These are phyloP conservation scores for Hippopotamyrus pictus DNA, from an alignment of 2,797 vertebrate species.

Conservation along the genomic window DNA sequence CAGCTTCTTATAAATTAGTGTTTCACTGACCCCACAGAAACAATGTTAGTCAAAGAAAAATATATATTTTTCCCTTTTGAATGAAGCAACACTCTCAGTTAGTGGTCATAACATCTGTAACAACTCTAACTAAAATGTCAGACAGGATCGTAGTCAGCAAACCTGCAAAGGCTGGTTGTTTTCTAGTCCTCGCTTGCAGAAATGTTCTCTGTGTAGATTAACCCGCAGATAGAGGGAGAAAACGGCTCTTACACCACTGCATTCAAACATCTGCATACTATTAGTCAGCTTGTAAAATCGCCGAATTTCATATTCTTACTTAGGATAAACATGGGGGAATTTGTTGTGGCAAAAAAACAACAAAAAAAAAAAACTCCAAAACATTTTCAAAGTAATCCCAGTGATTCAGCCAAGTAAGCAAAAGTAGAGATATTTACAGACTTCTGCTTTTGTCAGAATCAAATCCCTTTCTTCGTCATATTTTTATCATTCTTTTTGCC, in stretches of 20 bases:
- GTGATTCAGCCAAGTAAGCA: neutral
- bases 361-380: neutral
- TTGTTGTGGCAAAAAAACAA: neutral
- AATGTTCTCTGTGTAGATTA: neutral
- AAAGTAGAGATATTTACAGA: neutral
- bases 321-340: neutral
- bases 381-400: neutral
- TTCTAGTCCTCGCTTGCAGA: neutral
- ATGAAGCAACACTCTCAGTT: neutral
- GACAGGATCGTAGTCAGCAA: too few relatives aligned
- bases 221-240: neutral
- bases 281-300: neutral
- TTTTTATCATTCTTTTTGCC: neutral
- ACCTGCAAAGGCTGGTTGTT: neutral
- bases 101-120: neutral
- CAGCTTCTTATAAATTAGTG: neutral
- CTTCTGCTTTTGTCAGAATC: conserved; percentile 5
- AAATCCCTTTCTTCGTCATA: neutral
- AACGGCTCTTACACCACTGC: neutral
- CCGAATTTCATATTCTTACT: neutral
- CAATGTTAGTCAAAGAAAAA: neutral
- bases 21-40: neutral
- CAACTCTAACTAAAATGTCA: neutral
- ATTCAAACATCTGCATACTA: neutral
- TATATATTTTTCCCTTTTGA: neutral